phyloP scores from a whole-genome alignment of 2,888 invertebrate species.

The Neoitamus cyanurus region DNA sequence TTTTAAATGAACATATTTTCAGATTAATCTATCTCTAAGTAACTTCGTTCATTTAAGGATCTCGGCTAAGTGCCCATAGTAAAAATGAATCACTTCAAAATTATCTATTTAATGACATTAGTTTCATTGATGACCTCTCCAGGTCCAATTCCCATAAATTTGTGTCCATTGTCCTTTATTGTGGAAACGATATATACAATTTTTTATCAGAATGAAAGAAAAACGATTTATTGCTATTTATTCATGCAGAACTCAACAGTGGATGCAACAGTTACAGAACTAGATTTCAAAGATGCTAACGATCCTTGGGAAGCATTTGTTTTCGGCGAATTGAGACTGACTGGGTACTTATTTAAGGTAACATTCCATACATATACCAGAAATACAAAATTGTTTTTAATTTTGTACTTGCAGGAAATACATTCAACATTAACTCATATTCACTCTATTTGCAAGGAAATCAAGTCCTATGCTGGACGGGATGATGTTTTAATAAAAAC shows the following conservation, averaged over 20 bases:
- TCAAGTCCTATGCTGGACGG: slow-evolving; percentile 51
- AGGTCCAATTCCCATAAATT: no score
- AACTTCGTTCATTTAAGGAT: no score
- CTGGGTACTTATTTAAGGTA: slow-evolving; percentile 58
- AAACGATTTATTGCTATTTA: not conserved
- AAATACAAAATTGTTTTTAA: not conserved
- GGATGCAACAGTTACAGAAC: slow-evolving; percentile 56
- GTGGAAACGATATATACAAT: no score
- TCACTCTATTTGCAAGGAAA: slow-evolving; percentile 58
- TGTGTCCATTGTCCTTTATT: no score
- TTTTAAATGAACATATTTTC: no score
- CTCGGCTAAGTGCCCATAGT: no score
- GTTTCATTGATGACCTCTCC: no score
- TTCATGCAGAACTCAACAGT: slow-evolving; percentile 56
- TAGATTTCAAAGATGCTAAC: slow-evolving; percentile 50
- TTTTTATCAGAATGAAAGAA: not conserved
- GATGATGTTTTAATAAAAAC: slow-evolving; percentile 56
- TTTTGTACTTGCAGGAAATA: slow-evolving; percentile 56
- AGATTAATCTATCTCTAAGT: no score
- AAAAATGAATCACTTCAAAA: no score
- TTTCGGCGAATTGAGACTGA: slow-evolving; percentile 60
- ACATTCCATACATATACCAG: no score
- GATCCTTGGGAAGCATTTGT: slow-evolving; percentile 63
- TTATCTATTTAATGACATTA: no score
- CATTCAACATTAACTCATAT: slow-evolving; percentile 61